Evolutionary conservation across 2,113 vertebrate species (phyloP).

Genomic region (Vicugna pacos): DNA sequence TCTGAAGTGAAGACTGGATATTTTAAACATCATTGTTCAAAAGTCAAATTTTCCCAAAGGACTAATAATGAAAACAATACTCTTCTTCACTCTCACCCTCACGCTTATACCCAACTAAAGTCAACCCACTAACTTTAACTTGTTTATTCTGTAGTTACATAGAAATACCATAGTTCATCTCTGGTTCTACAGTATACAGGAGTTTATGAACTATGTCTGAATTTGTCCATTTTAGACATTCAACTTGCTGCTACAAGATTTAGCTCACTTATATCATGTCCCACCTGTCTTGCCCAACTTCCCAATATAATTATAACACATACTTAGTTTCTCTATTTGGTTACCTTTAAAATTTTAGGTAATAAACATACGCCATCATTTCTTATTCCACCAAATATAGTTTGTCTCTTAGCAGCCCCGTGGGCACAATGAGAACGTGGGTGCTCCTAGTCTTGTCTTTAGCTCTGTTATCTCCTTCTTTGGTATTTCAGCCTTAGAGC

Average conservation of each 20-base stretch:
- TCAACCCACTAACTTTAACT: not conserved
- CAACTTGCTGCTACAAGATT: not conserved
- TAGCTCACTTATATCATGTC: not conserved
- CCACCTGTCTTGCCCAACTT: not conserved
- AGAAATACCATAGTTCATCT: not conserved
- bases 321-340: not conserved
- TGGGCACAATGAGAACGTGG: not conserved
- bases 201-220: not conserved
- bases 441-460: not conserved
- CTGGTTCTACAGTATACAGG: accelerated
- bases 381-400: not conserved
- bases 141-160: not conserved
- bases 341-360: not conserved
- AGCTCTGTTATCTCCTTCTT: not conserved
- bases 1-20: not conserved
- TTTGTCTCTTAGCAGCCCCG: not conserved
- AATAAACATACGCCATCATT: not conserved
- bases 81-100: not conserved
- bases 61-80: not conserved
- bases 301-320: not conserved
- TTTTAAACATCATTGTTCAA: constrained; percentile 10
- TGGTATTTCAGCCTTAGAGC: not conserved
- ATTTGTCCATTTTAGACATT: not conserved
- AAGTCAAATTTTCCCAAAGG: not conserved
- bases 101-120: not conserved